These are phyloP conservation scores for Elephantulus edwardii DNA, from an alignment of 2,113 vertebrate species.

Conservation along the genomic window DNA sequence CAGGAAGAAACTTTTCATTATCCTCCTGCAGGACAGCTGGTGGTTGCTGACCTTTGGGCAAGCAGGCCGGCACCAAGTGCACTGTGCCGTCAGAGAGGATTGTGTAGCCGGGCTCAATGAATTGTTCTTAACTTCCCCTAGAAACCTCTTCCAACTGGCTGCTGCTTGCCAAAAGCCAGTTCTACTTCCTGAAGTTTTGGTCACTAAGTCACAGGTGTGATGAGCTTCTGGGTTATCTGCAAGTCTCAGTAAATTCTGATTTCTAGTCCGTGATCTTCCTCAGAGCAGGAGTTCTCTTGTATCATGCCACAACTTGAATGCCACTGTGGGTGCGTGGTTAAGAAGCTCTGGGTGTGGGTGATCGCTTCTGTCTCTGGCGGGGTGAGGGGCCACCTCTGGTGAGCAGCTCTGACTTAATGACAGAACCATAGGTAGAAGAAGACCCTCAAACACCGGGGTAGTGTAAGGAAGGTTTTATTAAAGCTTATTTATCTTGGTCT, in stretches of 20 bases:
- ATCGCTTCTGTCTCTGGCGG: too few species aligned
- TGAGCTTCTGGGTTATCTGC: not conserved
- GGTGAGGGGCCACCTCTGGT: not conserved
- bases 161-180: not conserved
- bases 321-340: not conserved
- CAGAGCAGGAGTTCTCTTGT: accelerated
- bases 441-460: not conserved
- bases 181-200: not conserved
- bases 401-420: not conserved
- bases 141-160: not conserved
- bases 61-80: too few species aligned
- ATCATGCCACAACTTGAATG: not conserved
- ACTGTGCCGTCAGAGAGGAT: too few species aligned
- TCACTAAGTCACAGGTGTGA: not conserved
- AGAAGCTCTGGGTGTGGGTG: not conserved
- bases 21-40: too few species aligned
- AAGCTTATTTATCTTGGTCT: not conserved
- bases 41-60: too few species aligned
- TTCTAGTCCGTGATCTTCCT: not conserved
- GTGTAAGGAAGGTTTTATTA: not conserved
- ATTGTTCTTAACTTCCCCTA: not conserved
- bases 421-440: not conserved
- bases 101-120: not conserved
- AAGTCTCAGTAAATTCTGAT: not conserved
- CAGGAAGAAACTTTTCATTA: too few species aligned